Percentiles rank a stretch among this genome's conserved stretches.
phyloP scores from a whole-genome alignment of 2,113 vertebrate species.

The Saguinus imperator region DNA sequence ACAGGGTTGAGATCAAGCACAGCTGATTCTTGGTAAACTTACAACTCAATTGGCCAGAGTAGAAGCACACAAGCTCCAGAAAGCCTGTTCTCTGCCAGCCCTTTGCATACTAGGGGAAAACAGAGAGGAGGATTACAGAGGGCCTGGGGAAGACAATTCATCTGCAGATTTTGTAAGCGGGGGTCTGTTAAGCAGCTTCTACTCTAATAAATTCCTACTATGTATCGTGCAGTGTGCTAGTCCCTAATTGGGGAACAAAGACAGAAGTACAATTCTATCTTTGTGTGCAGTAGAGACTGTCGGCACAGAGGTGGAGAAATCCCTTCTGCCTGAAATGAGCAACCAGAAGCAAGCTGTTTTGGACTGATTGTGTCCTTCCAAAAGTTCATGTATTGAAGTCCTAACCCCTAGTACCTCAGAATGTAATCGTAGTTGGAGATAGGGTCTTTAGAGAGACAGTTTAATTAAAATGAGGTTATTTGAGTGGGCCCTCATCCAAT shows the following conservation, averaged over 20 bases:
- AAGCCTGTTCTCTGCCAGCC: too few relatives aligned
- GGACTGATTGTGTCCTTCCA: neutral
- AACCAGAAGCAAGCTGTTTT: neutral
- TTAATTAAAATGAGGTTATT: neutral
- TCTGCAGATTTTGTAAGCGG: neutral
- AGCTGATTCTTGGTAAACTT: neutral
- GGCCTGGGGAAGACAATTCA: fast-evolving
- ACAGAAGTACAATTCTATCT: neutral
- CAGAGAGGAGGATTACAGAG: neutral
- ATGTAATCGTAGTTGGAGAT: neutral
- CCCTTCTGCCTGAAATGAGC: neutral
- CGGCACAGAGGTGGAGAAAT: neutral
- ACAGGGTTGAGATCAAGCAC: neutral
- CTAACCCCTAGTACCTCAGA: neutral
- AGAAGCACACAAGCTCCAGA: neutral
- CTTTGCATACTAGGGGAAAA: too few relatives aligned
- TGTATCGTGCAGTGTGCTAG: neutral
- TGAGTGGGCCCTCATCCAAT: neutral
- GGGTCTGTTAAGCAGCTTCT: neutral
- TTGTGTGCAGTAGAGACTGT: neutral
- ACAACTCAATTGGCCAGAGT: neutral
- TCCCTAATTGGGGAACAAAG: neutral
- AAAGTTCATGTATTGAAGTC: neutral
- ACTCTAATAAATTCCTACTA: neutral
- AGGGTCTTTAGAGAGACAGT: neutral